phyloP scores from a whole-genome alignment of 2,113 vertebrate species.

The Nesospiza acunhae region DNA sequence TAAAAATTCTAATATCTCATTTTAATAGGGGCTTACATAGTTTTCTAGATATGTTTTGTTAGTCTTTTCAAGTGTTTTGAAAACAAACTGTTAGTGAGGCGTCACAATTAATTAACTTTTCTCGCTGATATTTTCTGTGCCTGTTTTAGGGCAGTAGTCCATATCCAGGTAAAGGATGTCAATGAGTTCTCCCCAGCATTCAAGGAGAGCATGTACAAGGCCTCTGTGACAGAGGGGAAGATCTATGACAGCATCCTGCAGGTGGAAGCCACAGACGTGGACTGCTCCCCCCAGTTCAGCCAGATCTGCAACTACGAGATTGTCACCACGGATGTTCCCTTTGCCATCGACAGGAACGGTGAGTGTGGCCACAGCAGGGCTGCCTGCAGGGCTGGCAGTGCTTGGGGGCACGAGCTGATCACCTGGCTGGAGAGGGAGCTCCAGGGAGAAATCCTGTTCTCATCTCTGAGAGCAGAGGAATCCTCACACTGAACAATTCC shows the following conservation, averaged over 20 bases:
- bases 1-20: neutral
- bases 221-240: constrained; percentile 89
- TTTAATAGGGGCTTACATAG: neutral
- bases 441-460: neutral
- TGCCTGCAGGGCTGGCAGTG: neutral
- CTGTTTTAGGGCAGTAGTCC: constrained; percentile 88
- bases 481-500: neutral
- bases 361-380: constrained; percentile 53
- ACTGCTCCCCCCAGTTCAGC: constrained; percentile 96
- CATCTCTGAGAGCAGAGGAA: neutral
- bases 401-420: neutral
- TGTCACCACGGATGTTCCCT: constrained; percentile 86
- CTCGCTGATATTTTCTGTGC: neutral
- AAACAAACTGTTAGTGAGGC: neutral
- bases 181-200: constrained; percentile 95
- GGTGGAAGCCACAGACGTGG: constrained; percentile 92
- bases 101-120: neutral
- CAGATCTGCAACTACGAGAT: constrained; percentile 98
- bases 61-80: neutral
- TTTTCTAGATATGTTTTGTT: neutral
- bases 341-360: constrained; percentile 97
- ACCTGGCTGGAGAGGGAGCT: neutral
- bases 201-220: constrained; percentile 85
- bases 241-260: constrained; percentile 96
- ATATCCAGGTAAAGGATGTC: constrained; percentile 95